A percentile compares a stretch with the other conserved stretches of the same genome.
Conservation (phyloP, 2,113 vertebrate genomes). For the Mormoops blainvillei region DNA sequence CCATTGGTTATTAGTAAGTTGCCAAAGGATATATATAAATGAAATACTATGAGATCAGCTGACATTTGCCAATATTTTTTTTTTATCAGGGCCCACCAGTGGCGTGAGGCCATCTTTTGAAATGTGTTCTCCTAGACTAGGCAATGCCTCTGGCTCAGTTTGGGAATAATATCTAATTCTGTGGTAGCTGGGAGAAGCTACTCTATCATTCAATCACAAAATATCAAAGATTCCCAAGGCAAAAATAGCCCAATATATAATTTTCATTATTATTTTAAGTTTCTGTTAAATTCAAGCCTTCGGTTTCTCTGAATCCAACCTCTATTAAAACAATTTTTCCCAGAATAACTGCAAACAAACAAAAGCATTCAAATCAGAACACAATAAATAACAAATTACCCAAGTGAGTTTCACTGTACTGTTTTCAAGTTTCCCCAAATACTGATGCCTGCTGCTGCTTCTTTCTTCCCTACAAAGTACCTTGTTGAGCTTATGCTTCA, state of each 20-base stretch:
- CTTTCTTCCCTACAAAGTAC: background rate
- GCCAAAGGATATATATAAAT: background rate
- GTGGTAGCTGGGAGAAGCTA: background rate
- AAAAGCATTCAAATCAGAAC: slow-evolving; percentile 10
- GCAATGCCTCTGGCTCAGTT: background rate
- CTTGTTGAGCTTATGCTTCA: background rate
- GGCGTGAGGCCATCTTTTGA: background rate
- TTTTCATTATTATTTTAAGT: slow-evolving; percentile 23
- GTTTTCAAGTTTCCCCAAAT: background rate
- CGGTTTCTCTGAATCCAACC: slow-evolving; percentile 1
- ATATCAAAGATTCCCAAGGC: background rate
- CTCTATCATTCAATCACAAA: slow-evolving; percentile 40
- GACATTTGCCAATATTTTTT: background rate
- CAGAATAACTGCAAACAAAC: background rate
- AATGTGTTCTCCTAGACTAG: background rate
- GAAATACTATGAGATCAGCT: background rate
- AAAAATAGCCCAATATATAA: background rate
- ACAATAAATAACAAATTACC: slow-evolving; percentile 14
- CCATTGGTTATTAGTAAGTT: background rate
- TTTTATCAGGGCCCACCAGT: background rate
- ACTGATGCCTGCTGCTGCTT: background rate
- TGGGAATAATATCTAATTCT: slow-evolving; percentile 6
- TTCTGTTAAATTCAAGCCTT: slow-evolving; percentile 34
- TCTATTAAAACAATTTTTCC: slow-evolving; percentile 32
- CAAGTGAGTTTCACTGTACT: background rate